Percentiles rank a stretch among this genome's conserved stretches.
Evolutionary conservation across 92 coral and sea anemone genomes (phyloP).

Genomic region (Zoanthus gigantus): DNA sequence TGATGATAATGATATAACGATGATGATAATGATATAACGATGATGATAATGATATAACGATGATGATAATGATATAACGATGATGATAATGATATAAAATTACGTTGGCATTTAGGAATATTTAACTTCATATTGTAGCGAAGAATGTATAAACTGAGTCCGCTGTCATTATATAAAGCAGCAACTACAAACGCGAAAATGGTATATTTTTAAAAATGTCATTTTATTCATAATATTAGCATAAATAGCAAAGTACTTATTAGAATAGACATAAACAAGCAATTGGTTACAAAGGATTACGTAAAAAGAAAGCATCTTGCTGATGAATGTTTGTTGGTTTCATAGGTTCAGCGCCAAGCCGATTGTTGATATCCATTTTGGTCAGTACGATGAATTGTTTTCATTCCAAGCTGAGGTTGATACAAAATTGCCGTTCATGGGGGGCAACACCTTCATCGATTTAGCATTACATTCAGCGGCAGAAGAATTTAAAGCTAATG

Average conservation of each 20-base stretch:
- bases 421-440: constrained; percentile 16
- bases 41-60: no score
- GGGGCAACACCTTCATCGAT: constrained; percentile 16
- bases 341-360: constrained; percentile 22
- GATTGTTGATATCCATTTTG: constrained; percentile 31
- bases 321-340: not conserved
- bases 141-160: no score
- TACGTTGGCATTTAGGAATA: no score
- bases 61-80: no score
- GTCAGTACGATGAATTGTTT: constrained; percentile 12
- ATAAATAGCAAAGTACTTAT: not conserved
- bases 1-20: no score
- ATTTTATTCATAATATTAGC: no score
- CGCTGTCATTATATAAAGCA: no score
- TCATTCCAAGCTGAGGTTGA: constrained; percentile 45
- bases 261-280: not conserved
- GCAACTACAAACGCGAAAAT: no score
- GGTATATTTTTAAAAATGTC: no score
- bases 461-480: constrained; percentile 6
- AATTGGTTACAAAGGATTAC: not conserved
- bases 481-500: constrained; percentile 27
- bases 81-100: no score
- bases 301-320: not conserved
- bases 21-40: no score
- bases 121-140: no score